A percentile compares a stretch with the other conserved stretches of the same genome.
Conservation (phyloP, 53 echinoderm and acorn worm species). For the Crossaster papposus region DNA sequence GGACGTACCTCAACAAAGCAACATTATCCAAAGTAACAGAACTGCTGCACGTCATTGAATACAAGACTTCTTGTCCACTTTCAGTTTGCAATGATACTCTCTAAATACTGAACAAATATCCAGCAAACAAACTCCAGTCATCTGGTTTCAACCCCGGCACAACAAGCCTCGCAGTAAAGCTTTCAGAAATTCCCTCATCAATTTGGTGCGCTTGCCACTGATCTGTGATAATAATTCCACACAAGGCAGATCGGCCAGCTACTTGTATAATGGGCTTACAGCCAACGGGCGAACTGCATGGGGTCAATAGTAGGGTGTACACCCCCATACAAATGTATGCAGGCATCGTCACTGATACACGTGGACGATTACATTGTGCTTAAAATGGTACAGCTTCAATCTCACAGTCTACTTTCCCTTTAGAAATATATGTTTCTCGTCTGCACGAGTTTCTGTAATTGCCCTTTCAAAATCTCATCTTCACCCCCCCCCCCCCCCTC, state of each 20-base stretch:
- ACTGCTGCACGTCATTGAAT: no score
- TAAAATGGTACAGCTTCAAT: not conserved
- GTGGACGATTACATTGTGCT: conserved; percentile 43
- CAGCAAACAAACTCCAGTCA: no score
- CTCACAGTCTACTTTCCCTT: not conserved
- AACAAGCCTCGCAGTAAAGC: not conserved
- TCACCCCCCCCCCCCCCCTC: no score
- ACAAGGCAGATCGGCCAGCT: not conserved
- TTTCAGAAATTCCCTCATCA: conserved; percentile 15
- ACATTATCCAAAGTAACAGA: no score
- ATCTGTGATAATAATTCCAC: not conserved
- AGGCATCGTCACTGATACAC: conserved; percentile 20
- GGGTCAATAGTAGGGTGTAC: not conserved
- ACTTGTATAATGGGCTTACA: conserved; percentile 30
- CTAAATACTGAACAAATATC: no score
- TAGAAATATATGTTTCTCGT: conserved; percentile 22
- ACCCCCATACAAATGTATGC: not conserved
- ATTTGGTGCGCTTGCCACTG: not conserved
- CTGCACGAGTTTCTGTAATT: not conserved
- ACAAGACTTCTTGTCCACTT: no score
- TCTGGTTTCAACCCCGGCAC: no score
- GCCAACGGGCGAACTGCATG: not conserved
- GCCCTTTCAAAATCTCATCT: no score
- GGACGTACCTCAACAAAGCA: no score
- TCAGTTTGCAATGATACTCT: no score